Evolutionary conservation across 2,888 invertebrate species (phyloP).

Genomic region (Eilema griseolum): DNA sequence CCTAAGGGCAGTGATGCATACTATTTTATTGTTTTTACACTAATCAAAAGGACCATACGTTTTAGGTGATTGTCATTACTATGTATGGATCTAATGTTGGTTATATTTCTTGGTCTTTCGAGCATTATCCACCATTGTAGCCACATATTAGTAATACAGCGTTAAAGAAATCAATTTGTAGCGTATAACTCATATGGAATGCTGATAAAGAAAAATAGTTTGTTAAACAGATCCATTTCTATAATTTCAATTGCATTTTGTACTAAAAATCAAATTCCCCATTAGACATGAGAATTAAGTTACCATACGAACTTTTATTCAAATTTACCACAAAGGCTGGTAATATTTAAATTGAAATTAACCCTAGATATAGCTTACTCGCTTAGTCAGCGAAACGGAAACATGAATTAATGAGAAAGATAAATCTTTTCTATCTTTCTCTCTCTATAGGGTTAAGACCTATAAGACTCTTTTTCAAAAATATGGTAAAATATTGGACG

Average conservation of each 20-base stretch:
- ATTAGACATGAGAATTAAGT: too few relatives aligned
- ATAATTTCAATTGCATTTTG: background rate
- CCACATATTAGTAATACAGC: too few relatives aligned
- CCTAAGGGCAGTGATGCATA: background rate
- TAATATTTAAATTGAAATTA: too few relatives aligned
- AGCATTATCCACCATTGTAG: background rate
- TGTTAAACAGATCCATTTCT: background rate
- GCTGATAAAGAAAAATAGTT: too few relatives aligned
- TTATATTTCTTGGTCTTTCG: background rate
- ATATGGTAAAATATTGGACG: slow-evolving; percentile 6
- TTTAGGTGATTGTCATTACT: too few relatives aligned
- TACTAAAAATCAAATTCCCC: background rate
- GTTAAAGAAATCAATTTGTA: too few relatives aligned
- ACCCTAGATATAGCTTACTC: background rate
- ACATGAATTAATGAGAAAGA: too few relatives aligned
- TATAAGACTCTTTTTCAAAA: background rate
- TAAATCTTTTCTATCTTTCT: background rate
- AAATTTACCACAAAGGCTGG: too few relatives aligned
- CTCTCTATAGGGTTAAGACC: too few relatives aligned
- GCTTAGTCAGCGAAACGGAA: background rate
- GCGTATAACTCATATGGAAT: too few relatives aligned
- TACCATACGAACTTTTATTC: too few relatives aligned
- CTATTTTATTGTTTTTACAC: background rate
- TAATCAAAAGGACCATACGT: background rate
- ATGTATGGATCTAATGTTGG: background rate